phyloP scores from a whole-genome alignment of 2,113 vertebrate genomes.

The Peromyscus maniculatus region DNA sequence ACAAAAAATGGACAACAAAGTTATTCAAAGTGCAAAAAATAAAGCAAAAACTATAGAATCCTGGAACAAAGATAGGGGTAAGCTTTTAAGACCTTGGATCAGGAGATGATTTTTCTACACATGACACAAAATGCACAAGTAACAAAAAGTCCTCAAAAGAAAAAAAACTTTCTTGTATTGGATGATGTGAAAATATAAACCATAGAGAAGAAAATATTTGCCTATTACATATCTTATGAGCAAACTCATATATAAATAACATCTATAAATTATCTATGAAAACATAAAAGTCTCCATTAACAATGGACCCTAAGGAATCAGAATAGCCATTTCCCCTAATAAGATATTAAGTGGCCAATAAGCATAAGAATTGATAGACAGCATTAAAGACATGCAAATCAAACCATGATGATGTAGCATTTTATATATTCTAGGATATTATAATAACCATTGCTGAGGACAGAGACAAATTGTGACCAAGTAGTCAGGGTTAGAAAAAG shows the following conservation, averaged over 20 bases:
- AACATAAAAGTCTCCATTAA: neutral
- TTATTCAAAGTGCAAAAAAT: neutral
- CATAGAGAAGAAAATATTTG: neutral
- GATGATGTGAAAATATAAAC: neutral
- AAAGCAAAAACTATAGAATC: neutral
- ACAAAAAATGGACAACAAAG: neutral
- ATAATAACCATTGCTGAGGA: neutral
- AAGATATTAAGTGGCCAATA: neutral
- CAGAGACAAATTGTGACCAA: neutral
- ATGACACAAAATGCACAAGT: neutral
- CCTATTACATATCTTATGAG: neutral
- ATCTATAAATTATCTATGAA: neutral
- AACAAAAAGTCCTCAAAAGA: neutral
- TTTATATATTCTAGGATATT: neutral
- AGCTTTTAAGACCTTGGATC: neutral
- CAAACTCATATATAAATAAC: neutral
- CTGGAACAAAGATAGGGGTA: neutral
- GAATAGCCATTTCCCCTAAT: neutral
- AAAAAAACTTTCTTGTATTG: neutral
- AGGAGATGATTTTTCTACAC: neutral
- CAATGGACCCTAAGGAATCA: neutral
- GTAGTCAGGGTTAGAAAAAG: neutral
- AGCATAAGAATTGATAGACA: neutral
- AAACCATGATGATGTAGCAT: neutral
- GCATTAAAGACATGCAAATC: neutral